A percentile compares a stretch with the other conserved stretches of the same genome.
These are phyloP conservation scores for Indicator indicator DNA, from an alignment of 2,113 vertebrate species.

Conservation along the genomic window DNA sequence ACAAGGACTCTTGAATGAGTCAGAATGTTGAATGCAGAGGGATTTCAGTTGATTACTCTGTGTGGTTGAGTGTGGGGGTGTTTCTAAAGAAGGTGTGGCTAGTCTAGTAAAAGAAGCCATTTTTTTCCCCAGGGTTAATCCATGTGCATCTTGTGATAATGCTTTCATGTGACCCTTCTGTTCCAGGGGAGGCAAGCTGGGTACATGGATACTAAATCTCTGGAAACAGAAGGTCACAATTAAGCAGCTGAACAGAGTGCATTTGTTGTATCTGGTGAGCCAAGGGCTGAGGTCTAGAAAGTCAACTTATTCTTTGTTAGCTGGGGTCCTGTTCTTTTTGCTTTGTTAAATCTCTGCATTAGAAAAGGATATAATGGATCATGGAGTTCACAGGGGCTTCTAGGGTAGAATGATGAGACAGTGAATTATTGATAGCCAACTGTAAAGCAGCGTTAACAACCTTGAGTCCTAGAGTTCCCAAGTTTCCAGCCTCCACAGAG, in stretches of 20 bases:
- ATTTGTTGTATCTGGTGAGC: background rate
- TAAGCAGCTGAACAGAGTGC: background rate
- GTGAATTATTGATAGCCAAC: background rate
- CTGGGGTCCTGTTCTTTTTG: background rate
- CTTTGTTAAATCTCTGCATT: background rate
- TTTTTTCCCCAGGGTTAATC: background rate
- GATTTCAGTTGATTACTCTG: background rate
- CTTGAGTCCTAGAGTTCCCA: background rate
- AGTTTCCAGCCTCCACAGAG: background rate
- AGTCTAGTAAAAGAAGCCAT: background rate
- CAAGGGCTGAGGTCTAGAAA: background rate
- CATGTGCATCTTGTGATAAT: background rate
- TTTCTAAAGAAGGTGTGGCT: background rate
- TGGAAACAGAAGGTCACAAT: background rate
- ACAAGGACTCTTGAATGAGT: background rate
- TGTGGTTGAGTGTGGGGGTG: background rate
- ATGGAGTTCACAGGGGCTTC: background rate
- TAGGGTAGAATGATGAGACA: background rate
- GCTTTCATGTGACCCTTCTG: background rate
- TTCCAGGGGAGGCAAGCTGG: background rate
- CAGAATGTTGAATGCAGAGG: background rate
- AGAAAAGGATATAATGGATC: background rate
- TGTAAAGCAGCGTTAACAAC: background rate
- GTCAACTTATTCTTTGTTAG: background rate
- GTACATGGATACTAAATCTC: background rate